These are phyloP conservation scores for Puntigrus tetrazona DNA, from an alignment of 2,113 vertebrate species.

Conservation along the genomic window DNA sequence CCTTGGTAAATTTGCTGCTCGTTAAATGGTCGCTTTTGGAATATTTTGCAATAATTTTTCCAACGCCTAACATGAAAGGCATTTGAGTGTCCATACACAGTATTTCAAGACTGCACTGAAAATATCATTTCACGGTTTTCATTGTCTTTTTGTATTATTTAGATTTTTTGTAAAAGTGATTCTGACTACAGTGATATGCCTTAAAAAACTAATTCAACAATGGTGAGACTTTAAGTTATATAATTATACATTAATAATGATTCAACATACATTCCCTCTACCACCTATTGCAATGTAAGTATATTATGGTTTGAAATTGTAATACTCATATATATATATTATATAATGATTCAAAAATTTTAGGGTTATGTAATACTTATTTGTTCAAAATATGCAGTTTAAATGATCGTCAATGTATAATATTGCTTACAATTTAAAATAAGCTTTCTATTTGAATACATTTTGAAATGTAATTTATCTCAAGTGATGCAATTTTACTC, in stretches of 20 bases:
- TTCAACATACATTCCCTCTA: neutral
- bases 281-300: neutral
- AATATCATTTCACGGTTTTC: slow-evolving; percentile 18
- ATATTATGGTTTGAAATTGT: neutral
- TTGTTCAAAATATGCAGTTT: neutral
- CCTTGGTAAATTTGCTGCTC: neutral
- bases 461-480: neutral
- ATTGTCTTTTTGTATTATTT: neutral
- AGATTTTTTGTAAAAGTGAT: neutral
- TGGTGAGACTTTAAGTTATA: neutral
- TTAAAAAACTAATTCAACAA: neutral
- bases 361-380: too few relatives aligned
- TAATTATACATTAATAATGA: neutral
- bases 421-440: neutral
- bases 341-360: too few relatives aligned
- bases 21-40: slow-evolving; percentile 1
- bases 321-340: too few relatives aligned
- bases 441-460: too few relatives aligned
- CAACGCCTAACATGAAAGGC: neutral
- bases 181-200: neutral
- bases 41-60: slow-evolving; percentile 30
- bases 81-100: slow-evolving; percentile 5
- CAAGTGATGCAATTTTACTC: neutral
- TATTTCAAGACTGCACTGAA: neutral
- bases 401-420: neutral